Base-by-base conservation (phyloP, 1,140 invertebrate genomes). In the Aporrectodea caliginosa region DNA sequence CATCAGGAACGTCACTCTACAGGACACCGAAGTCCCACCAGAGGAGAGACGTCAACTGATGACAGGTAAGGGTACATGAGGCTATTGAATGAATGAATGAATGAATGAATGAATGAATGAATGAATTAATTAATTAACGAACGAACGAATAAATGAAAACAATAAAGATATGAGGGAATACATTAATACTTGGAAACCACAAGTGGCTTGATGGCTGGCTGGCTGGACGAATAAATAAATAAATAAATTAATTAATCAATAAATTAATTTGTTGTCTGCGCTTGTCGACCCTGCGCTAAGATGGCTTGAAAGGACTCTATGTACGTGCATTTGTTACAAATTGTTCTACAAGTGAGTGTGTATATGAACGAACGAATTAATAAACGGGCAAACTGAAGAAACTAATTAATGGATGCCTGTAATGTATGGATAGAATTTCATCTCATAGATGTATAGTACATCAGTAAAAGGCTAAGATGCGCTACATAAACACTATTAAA, bases 11-110 rank as follows among this genome's bases (percentile, higher is more conserved):
- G 81, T 88, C 0, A 88, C 87, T 1, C 83, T 86, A 31, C 84
- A 85, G 77, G 85, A 85, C 73, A 80, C 83, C 0, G 85, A 87
- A 76, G 84, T 85, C 1, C 85, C 85, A 12, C 82, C 85, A 6
- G 87, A 88, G 69, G 84, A 86, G 75, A 78, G 85, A 35, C 77
- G 87, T 27, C 86, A 87, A 72, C 82, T 86, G 84, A 88, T 88
- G n/a, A 84, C 85, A 84, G 87, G 87, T 88, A 83, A 73, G 29
- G 16, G 16, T 32, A 31, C 14, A 27, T 27, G 16, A 31, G 16
- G 68, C 16, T 34, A 16, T 72, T 77, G 22, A 14, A 31, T 2
- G 27, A n/a, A 16, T 1, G n/a, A 31, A n/a, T 30, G 22, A 1
- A 30, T 32, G 30, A 16, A 27, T 35, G 34, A 14, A 35, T 33